These are phyloP conservation scores for Petrolisthes manimaculis DNA, from an alignment of 2,888 invertebrate species.

Conservation along the genomic window DNA sequence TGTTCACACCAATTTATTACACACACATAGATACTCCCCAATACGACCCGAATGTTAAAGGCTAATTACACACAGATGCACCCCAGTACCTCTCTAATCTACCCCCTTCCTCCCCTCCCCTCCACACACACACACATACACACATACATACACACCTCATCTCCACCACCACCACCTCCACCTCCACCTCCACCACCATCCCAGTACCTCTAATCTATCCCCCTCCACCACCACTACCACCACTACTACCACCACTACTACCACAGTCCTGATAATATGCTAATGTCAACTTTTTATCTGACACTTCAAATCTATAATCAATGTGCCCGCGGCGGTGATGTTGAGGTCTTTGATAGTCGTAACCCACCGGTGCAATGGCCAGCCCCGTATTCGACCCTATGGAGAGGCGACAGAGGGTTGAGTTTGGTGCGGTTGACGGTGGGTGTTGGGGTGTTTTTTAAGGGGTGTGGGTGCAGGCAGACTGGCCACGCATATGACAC, in stretches of 20 bases:
- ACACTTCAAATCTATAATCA: constrained; percentile 65
- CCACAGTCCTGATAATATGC: constrained; percentile 61
- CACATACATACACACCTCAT: constrained; percentile 21
- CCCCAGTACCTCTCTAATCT: not conserved
- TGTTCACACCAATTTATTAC: too few relatives aligned
- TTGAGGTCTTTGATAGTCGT: not conserved
- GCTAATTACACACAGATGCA: not conserved
- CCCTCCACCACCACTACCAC: not conserved
- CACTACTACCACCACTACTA: constrained; percentile 31
- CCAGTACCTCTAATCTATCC: constrained; percentile 12
- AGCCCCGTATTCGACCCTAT: not conserved
- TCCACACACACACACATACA: constrained; percentile 18
- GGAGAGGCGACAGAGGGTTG: not conserved
- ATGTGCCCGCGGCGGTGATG: constrained; percentile 49
- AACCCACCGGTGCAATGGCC: not conserved
- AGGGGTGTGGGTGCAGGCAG: not conserved
- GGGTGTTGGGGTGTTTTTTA: not conserved
- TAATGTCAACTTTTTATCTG: constrained; percentile 64
- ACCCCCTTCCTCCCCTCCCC: not conserved
- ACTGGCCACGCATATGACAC: constrained; percentile 61
- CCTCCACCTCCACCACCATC: constrained; percentile 22
- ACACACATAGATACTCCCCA: too few relatives aligned
- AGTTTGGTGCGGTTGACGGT: not conserved
- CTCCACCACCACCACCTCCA: constrained; percentile 22
- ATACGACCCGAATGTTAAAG: too few relatives aligned